Percentiles rank a stretch among this genome's conserved stretches.
Evolutionary conservation across 2,888 invertebrate genomes (phyloP).

Genomic region (Lasioglossum morio): DNA sequence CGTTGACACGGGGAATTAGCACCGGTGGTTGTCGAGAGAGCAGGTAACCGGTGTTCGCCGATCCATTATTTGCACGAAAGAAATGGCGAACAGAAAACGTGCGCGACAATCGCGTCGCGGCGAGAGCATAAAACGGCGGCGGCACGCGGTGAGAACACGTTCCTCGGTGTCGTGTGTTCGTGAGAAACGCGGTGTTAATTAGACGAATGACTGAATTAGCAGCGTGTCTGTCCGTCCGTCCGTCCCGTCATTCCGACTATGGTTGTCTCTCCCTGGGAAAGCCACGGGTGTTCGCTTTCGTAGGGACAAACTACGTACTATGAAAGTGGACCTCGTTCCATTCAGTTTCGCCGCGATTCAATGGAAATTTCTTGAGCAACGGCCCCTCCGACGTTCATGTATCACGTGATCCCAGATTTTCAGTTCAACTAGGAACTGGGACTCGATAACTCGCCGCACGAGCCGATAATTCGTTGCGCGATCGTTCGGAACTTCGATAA

Average conservation of each 20-base stretch:
- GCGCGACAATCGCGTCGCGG: not conserved
- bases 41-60: not conserved
- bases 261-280: constrained; percentile 43
- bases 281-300: constrained; percentile 41
- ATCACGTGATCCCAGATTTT: not conserved
- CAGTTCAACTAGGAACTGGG: not conserved
- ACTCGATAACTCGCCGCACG: not conserved
- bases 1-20: not conserved
- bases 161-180: constrained; percentile 11
- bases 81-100: not conserved
- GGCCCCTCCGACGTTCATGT: not conserved
- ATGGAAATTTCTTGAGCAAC: constrained; percentile 36
- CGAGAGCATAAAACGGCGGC: not conserved
- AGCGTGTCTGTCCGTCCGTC: not conserved
- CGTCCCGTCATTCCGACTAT: not conserved
- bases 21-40: not conserved
- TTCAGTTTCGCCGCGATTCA: constrained; percentile 52
- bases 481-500: not conserved
- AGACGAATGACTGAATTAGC: constrained; percentile 55
- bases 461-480: not conserved
- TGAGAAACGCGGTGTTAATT: constrained; percentile 56
- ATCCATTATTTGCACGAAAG: not conserved
- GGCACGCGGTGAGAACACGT: constrained; percentile 34
- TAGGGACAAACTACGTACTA: not conserved
- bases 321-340: constrained; percentile 35